Conservation (phyloP, 2,888 invertebrate species). For the Tupiocoris notatus region DNA sequence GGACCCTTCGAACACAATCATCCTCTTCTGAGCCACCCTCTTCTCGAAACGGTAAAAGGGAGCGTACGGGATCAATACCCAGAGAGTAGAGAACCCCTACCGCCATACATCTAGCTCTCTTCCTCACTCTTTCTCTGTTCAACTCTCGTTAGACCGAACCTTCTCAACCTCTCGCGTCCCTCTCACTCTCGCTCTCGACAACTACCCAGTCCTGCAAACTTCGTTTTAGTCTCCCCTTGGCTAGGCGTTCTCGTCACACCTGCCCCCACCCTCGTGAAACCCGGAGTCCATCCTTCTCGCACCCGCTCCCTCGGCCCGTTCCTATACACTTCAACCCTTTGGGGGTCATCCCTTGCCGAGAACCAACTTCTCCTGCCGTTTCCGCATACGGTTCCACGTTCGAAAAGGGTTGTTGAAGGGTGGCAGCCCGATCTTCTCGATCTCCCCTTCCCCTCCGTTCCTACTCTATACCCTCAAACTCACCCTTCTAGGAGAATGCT, state of each 20-base stretch:
- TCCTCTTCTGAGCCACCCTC: conserved; percentile 5
- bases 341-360: background rate
- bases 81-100: conserved; percentile 7
- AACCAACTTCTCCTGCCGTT: background rate
- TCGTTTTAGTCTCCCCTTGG: background rate
- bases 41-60: conserved; percentile 27
- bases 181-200: background rate
- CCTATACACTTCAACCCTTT: background rate
- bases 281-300: background rate
- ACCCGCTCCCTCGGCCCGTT: background rate
- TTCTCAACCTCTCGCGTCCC: background rate
- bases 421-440: background rate
- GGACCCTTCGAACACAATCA: background rate
- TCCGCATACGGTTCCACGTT: conserved; percentile 29
- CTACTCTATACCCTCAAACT: background rate
- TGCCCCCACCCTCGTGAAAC: background rate
- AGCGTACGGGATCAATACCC: conserved; percentile 32
- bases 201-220: background rate
- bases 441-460: background rate
- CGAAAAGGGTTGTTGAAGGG: conserved; percentile 1
- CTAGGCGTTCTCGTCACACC: background rate
- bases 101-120: background rate
- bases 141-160: background rate
- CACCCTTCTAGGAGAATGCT: background rate
- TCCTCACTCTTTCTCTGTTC: background rate